phyloP scores from a whole-genome alignment of 2,113 vertebrate genomes.

The Rhizomys pruinosus region DNA sequence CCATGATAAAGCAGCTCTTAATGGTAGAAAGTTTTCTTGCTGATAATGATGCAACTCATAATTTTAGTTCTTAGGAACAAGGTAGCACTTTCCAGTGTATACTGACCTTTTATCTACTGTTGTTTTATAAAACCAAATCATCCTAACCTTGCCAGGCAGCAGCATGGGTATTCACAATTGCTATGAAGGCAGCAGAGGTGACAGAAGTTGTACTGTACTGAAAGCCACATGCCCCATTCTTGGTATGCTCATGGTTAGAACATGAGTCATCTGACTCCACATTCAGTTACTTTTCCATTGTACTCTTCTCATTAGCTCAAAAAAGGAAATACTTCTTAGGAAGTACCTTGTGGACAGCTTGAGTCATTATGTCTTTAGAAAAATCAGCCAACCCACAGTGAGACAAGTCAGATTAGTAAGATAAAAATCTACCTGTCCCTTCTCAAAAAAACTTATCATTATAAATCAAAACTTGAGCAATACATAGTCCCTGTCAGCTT shows the following conservation, averaged over 20 bases:
- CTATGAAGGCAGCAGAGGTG: neutral
- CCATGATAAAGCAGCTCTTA: neutral
- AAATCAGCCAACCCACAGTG: neutral
- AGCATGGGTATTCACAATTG: neutral
- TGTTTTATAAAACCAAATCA: neutral
- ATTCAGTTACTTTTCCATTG: neutral
- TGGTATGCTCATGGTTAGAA: too few relatives aligned
- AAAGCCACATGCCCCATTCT: neutral
- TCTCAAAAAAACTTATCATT: neutral
- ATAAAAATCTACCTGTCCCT: neutral
- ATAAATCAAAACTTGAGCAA: neutral
- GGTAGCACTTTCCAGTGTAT: neutral
- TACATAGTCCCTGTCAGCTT: neutral
- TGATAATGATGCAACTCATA: neutral
- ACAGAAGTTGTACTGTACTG: neutral
- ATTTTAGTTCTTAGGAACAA: neutral
- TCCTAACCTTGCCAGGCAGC: neutral
- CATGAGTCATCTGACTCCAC: neutral
- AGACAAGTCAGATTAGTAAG: neutral
- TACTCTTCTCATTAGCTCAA: neutral
- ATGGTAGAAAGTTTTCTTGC: neutral
- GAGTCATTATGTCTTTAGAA: neutral
- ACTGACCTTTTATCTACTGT: too few relatives aligned
- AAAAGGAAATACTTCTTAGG: neutral
- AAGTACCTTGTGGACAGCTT: fast-evolving